phyloP scores from a whole-genome alignment of 35 echinoderm and acorn worm genomes.

The Holothuria glaberrima region DNA sequence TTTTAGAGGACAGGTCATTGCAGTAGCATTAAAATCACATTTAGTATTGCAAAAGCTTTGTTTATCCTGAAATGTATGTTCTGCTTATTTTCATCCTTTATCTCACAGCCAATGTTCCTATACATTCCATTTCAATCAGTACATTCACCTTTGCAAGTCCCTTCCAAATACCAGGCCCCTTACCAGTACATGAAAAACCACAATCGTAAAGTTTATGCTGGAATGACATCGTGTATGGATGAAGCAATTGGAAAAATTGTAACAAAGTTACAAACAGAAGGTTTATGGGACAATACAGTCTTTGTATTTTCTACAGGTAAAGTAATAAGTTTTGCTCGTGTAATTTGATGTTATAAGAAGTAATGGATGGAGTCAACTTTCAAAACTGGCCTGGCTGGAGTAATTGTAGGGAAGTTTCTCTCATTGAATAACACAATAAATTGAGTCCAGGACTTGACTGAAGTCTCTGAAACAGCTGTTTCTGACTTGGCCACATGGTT shows the following conservation, averaged over 20 bases:
- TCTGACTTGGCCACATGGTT: too few relatives aligned
- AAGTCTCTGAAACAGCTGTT: too few relatives aligned
- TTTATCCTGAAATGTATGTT: not conserved
- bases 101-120: slow-evolving; percentile 72
- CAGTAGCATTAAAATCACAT: too few relatives aligned
- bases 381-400: too few relatives aligned
- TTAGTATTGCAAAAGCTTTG: too few relatives aligned
- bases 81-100: not conserved
- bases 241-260: slow-evolving; percentile 75
- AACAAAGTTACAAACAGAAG: slow-evolving; percentile 37
- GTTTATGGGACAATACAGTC: slow-evolving; percentile 74
- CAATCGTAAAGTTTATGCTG: slow-evolving; percentile 61
- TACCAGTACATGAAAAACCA: slow-evolving; percentile 59
- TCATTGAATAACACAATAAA: too few relatives aligned
- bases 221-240: slow-evolving; percentile 76
- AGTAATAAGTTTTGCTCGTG: not conserved
- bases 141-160: slow-evolving; percentile 73
- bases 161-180: slow-evolving; percentile 44
- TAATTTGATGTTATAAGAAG: too few relatives aligned
- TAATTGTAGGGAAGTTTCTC: not conserved
- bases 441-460: too few relatives aligned
- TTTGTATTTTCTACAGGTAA: slow-evolving; percentile 89
- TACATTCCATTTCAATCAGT: slow-evolving; percentile 77
- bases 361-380: too few relatives aligned
- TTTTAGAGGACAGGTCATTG: too few relatives aligned